These are phyloP conservation scores for Anoplophora glabripennis DNA, from an alignment of 1,140 invertebrate genomes.

Conservation along the genomic window DNA sequence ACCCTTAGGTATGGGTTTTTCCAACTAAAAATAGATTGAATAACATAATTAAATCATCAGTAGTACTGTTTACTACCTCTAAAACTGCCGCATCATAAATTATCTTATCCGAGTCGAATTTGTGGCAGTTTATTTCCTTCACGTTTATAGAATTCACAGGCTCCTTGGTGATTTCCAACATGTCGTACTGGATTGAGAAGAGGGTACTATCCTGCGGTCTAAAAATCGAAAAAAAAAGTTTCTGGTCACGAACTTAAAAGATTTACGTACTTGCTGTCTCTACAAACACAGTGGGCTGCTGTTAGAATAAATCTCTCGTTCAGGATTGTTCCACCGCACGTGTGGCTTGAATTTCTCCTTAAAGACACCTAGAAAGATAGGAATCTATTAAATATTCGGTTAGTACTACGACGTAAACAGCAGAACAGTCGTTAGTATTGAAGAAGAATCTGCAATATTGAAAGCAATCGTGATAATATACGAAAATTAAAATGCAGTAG, in stretches of 20 bases:
- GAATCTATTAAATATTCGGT: background rate
- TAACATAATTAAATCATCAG: background rate
- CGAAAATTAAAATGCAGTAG: too few relatives aligned
- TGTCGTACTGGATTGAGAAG: slow-evolving; percentile 30
- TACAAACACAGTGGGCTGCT: slow-evolving; percentile 36
- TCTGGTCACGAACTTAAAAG: background rate
- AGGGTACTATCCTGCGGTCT: slow-evolving; percentile 19
- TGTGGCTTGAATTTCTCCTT: slow-evolving; percentile 16
- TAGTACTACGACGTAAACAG: too few relatives aligned
- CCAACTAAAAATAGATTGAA: slow-evolving; percentile 16
- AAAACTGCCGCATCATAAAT: slow-evolving; percentile 27
- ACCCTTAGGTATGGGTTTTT: slow-evolving; percentile 15
- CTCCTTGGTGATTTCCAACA: slow-evolving; percentile 22
- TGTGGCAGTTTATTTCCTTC: slow-evolving; percentile 23
- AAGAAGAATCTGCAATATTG: too few relatives aligned
- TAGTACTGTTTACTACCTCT: slow-evolving; percentile 14
- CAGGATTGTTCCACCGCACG: slow-evolving; percentile 35
- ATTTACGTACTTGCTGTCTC: slow-evolving; percentile 13
- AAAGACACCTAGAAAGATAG: slow-evolving; percentile 1
- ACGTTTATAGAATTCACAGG: slow-evolving; percentile 20
- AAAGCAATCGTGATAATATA: too few relatives aligned
- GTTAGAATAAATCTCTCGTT: slow-evolving; percentile 33
- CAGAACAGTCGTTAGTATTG: too few relatives aligned
- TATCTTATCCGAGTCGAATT: slow-evolving; percentile 21
- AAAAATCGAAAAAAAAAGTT: slow-evolving; percentile 1